phyloP scores from a whole-genome alignment of 2,797 vertebrate genomes.

The Antrozous pallidus region DNA sequence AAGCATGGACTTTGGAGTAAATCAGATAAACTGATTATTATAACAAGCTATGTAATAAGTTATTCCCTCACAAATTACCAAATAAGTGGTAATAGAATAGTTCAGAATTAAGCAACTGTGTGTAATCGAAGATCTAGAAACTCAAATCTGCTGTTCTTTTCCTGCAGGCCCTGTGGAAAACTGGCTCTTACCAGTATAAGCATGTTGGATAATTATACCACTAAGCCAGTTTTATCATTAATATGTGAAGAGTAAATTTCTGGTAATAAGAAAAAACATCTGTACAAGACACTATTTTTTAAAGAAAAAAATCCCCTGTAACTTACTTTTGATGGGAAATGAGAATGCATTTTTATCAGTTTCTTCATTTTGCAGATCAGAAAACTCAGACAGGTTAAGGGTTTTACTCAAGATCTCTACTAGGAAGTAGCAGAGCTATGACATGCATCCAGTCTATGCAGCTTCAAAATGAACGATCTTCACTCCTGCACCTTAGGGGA shows the following conservation, averaged over 20 bases:
- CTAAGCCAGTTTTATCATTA: conserved; percentile 27
- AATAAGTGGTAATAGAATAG: neutral
- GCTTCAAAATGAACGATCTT: neutral
- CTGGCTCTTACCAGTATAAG: neutral
- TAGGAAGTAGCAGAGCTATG: neutral
- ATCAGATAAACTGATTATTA: neutral
- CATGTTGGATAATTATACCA: conserved; percentile 20
- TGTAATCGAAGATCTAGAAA: neutral
- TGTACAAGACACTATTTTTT: neutral
- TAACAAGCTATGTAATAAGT: neutral
- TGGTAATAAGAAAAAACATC: neutral
- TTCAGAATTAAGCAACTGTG: neutral
- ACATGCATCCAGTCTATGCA: too few species aligned
- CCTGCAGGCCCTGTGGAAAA: neutral
- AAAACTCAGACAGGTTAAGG: neutral
- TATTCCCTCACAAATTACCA: conserved; percentile 32
- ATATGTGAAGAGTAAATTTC: conserved; percentile 7
- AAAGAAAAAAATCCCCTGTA: neutral
- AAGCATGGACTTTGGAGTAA: neutral
- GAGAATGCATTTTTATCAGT: neutral
- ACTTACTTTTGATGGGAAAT: neutral
- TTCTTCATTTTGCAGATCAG: neutral
- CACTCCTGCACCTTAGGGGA: neutral
- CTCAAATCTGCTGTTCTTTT: neutral
- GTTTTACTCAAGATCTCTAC: neutral